Conservation (phyloP, 2,797 vertebrate genomes). For the Micrastur ruficollis region DNA sequence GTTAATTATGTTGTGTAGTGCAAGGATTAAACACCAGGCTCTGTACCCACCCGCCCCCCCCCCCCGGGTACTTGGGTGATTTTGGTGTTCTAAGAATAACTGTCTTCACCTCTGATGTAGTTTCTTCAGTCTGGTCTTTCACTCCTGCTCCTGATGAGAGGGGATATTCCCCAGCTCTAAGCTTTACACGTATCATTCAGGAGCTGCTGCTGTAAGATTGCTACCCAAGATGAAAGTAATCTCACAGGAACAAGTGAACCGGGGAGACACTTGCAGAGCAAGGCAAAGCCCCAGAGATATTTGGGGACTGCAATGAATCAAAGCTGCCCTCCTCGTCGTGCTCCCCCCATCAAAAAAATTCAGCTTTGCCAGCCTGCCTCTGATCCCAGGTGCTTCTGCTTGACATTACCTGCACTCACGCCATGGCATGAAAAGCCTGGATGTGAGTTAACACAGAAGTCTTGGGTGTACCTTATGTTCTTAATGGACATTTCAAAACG, state of each 20-base stretch:
- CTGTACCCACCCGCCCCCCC: neutral
- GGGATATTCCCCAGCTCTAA: neutral
- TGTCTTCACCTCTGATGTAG: neutral
- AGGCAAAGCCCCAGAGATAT: neutral
- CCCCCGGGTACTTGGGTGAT: accelerated
- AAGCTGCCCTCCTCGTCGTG: neutral
- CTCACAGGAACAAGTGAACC: neutral
- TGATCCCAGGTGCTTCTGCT: neutral
- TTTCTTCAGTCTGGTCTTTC: neutral
- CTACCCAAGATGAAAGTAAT: neutral
- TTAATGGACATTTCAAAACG: neutral
- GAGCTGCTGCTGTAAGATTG: neutral
- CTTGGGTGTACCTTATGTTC: neutral
- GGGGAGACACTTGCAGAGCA: neutral
- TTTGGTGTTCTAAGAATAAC: neutral
- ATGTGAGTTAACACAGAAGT: neutral
- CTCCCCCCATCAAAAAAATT: neutral
- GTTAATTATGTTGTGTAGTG: neutral
- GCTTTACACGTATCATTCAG: neutral
- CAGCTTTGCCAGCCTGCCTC: neutral
- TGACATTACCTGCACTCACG: neutral
- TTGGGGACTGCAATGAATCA: neutral
- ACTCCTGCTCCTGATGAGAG: neutral
- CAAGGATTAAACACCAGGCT: neutral
- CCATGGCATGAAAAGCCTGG: neutral